phyloP scores from a whole-genome alignment of 2,797 vertebrate species.

The Amblyopsis hoosieri region DNA sequence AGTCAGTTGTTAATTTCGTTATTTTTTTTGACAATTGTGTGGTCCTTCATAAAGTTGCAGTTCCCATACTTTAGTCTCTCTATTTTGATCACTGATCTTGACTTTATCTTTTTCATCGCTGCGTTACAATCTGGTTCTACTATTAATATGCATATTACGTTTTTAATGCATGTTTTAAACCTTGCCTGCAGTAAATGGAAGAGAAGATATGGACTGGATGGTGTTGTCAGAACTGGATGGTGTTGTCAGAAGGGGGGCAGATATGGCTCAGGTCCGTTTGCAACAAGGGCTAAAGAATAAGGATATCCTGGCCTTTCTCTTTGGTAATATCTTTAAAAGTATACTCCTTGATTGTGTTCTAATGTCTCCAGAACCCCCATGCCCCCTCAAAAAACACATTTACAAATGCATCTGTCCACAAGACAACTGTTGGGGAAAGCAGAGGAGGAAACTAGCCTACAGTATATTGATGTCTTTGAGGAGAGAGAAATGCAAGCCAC shows the following conservation, averaged over 20 bases:
- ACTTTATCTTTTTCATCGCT: slow-evolving; percentile 53
- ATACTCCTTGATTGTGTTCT: no score
- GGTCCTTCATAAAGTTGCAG: slow-evolving; percentile 14
- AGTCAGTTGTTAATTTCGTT: slow-evolving; percentile 19
- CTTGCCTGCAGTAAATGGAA: slow-evolving; percentile 69
- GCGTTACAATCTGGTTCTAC: slow-evolving; percentile 62
- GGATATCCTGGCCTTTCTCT: no score
- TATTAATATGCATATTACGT: slow-evolving; percentile 48
- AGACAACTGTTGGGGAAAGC: no score
- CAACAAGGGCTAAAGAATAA: no score
- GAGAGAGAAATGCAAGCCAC: no score
- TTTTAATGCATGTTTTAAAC: slow-evolving; percentile 54
- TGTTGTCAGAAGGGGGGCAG: neutral
- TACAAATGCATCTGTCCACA: no score
- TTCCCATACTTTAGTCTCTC: slow-evolving; percentile 2
- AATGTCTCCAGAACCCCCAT: no score
- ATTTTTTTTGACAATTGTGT: slow-evolving; percentile 14
- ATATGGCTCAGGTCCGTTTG: neutral
- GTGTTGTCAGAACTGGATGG: neutral
- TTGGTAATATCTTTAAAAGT: no score
- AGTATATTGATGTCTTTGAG: no score
- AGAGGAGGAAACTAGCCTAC: no score
- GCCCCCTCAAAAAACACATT: no score
- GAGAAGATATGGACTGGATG: neutral
- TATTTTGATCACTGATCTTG: slow-evolving; percentile 22